Evolutionary conservation across 2,113 vertebrate genomes (phyloP).

Genomic region (Amphiprion ocellaris): DNA sequence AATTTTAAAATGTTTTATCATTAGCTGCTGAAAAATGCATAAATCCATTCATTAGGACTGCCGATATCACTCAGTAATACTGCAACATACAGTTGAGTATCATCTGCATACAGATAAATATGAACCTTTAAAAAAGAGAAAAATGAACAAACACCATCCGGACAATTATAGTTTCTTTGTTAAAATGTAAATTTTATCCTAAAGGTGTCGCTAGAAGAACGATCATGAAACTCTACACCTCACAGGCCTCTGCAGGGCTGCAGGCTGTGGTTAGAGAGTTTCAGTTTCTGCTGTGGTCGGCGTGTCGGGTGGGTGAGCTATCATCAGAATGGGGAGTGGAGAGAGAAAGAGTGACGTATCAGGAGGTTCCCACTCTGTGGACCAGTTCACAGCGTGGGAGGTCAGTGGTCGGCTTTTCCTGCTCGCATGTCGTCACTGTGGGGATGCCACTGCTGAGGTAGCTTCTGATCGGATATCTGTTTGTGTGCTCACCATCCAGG

Average conservation of each 20-base stretch:
- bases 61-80: no score
- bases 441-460: no score
- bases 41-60: no score
- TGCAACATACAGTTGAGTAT: not conserved
- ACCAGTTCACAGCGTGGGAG: not conserved
- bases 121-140: no score
- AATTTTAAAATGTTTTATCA: no score
- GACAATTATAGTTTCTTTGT: no score
- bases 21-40: no score
- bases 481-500: no score
- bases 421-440: no score
- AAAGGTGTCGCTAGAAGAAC: not conserved
- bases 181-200: not conserved
- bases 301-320: no score
- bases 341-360: not conserved
- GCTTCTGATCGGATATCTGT: no score
- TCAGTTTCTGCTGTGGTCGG: slow-evolving; percentile 34
- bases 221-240: not conserved
- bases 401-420: slow-evolving; percentile 7
- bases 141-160: no score
- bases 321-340: not conserved
- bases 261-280: slow-evolving; percentile 8
- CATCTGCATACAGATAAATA: slow-evolving; percentile 2
- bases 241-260: not conserved
- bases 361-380: slow-evolving; percentile 8